phyloP scores from a whole-genome alignment of 2,888 invertebrate genomes.

The Cordylochernes scorpioides region DNA sequence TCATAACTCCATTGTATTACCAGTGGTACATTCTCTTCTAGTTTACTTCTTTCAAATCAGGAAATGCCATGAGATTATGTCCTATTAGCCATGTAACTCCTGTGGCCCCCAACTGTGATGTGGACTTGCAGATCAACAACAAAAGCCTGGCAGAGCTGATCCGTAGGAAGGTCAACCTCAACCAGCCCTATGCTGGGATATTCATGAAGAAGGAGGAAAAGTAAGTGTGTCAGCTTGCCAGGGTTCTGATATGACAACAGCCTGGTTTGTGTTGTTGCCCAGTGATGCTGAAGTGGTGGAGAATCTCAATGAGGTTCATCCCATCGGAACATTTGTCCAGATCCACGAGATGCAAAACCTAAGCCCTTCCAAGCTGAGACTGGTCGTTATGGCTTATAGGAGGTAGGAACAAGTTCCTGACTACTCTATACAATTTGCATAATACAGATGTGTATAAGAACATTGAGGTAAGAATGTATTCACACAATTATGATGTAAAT shows the following conservation, averaged over 20 bases:
- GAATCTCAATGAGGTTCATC: constrained; percentile 54
- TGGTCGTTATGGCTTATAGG: constrained; percentile 83
- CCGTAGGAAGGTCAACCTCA: constrained; percentile 69
- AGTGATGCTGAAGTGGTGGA: constrained; percentile 57
- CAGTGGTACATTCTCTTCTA: no score
- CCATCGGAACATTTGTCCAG: constrained; percentile 84
- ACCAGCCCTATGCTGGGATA: constrained; percentile 88
- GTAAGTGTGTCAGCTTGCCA: no score
- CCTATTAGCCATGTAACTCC: constrained; percentile 1
- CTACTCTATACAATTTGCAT: no score
- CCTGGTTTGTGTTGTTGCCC: constrained; percentile 14
- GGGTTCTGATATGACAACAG: no score
- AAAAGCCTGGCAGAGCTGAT: constrained; percentile 52
- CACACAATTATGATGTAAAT: no score
- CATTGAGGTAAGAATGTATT: no score
- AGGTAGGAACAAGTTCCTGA: no score
- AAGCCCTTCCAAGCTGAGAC: constrained; percentile 55
- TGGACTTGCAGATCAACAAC: constrained; percentile 11
- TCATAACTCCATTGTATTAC: no score
- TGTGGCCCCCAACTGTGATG: constrained; percentile 4
- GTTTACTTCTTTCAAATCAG: no score
- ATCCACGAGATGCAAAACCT: constrained; percentile 90
- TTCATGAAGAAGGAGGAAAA: constrained; percentile 77
- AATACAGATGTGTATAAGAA: no score
- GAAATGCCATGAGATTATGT: no score